Evolutionary conservation across 2,888 invertebrate genomes (phyloP), one percentile per base, ranked within the genome.

Genomic region (Pimpla rufipes): DNA sequence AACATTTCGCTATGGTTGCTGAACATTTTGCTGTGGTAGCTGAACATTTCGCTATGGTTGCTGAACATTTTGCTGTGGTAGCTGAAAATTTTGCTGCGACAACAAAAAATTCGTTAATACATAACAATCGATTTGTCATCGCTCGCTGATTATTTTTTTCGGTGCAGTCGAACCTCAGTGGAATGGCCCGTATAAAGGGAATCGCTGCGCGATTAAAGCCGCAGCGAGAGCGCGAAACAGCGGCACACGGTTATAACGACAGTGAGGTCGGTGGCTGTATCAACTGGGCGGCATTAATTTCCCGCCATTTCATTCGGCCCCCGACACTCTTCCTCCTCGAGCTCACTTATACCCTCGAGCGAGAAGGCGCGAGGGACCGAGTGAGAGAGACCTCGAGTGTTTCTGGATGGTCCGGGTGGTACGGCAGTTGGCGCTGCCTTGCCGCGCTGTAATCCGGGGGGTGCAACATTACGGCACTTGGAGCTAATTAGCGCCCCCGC

Each of bases 401-500:
- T 83, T 23, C 66, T 59, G 71, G 79, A 35, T 77, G 57, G 59
- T 18, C 29, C 18, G 45, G 70, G 16, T 35, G 71, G 59, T 47
- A 67, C 37, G 45, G 64, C 47, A 29, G 64, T 59, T 59, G 64
- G 66, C 57, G 67, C 76, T 35, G 66, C 50, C 59, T 67, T 66
- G 55, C 55, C 11, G 23, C 55, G 79, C 57, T 75, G 70, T 57
- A 71, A 64, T 45, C 75, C 67, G 64, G 40, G 81, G 77, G 73
- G 71, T 74, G 64, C 81, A 81, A 70, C 83, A 81, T 78, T 75
- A 74, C 74, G 52, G 80, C 74, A 75, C 81, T 83, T 62, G 76
- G 59, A 83, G 83, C 76, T 83, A 80, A 83, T 83, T 79, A 83
- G 76, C 80, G 73, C 23, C 45, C n/a, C 73, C 64, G 59, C 75